phyloP scores from a whole-genome alignment of 2,888 invertebrate species.

The Pyrocoelia pectoralis region DNA sequence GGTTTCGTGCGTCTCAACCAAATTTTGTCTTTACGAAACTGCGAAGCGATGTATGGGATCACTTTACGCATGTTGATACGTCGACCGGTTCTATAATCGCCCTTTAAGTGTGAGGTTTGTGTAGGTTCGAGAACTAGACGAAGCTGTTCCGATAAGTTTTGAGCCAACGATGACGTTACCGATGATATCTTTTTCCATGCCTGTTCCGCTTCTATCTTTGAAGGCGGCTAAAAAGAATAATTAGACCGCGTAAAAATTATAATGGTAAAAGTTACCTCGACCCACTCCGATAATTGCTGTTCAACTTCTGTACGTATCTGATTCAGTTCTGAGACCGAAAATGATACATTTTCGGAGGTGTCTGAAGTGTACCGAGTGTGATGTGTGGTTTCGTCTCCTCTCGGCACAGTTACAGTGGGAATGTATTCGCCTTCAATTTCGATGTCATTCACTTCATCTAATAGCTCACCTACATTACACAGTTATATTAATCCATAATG shows the following conservation, averaged over 20 bases:
- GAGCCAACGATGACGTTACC: conserved; percentile 70
- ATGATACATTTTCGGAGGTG: conserved; percentile 43
- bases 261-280: conserved; percentile 53
- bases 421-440: conserved; percentile 80
- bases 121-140: conserved; percentile 95
- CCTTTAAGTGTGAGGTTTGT: conserved; percentile 87
- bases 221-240: conserved; percentile 48
- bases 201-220: conserved; percentile 60
- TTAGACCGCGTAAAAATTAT: neutral
- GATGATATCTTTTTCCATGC: conserved; percentile 72
- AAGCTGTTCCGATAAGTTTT: conserved; percentile 91
- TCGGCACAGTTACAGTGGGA: conserved; percentile 69
- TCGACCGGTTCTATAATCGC: conserved; percentile 96
- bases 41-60: conserved; percentile 98
- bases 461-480: conserved; percentile 49
- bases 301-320: conserved; percentile 61
- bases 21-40: conserved; percentile 98
- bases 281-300: conserved; percentile 62
- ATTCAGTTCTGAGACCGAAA: conserved; percentile 58
- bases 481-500: neutral
- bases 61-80: conserved; percentile 98
- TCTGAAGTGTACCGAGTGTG: conserved; percentile 67
- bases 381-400: conserved; percentile 78
- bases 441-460: conserved; percentile 60
- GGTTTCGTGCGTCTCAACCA: conserved; percentile 97